These are phyloP conservation scores for Drosophila serrata DNA, from an alignment of 1,140 invertebrate species.

Conservation along the genomic window DNA sequence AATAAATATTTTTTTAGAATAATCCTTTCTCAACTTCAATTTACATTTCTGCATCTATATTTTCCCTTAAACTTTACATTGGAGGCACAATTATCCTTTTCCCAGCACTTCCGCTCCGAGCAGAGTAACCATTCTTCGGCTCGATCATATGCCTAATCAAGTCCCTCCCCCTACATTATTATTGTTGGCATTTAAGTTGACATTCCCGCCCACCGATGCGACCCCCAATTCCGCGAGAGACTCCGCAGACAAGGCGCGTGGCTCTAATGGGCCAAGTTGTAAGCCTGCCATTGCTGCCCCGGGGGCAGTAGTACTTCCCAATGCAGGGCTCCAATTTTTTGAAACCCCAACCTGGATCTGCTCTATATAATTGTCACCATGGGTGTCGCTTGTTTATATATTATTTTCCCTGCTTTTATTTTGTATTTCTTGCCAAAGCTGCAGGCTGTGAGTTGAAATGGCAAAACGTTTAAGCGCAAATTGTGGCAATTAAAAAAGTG, in stretches of 20 bases:
- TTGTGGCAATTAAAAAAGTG: constrained; percentile 75
- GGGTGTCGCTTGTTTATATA: constrained; percentile 62
- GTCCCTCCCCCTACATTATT: constrained; percentile 14
- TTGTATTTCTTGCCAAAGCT: constrained; percentile 18
- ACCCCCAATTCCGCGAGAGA: not conserved
- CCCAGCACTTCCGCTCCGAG: not conserved
- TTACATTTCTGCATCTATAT: no score
- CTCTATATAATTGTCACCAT: constrained; percentile 81
- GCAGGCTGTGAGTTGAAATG: constrained; percentile 64
- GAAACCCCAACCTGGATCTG: constrained; percentile 18
- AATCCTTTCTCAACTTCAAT: no score
- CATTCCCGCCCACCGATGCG: constrained; percentile 29
- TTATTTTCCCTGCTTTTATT: constrained; percentile 1
- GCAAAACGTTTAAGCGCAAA: constrained; percentile 78
- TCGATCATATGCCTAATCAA: not conserved
- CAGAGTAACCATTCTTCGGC: constrained; percentile 21
- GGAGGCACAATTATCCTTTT: not conserved
- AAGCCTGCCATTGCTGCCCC: constrained; percentile 53
- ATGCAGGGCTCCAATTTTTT: constrained; percentile 7
- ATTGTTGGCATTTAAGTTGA: constrained; percentile 42
- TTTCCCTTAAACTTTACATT: no score
- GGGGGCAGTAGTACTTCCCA: constrained; percentile 46
- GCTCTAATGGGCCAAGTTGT: constrained; percentile 58
- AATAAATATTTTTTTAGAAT: no score
- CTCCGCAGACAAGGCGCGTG: constrained; percentile 28